Percentiles rank a stretch among this genome's conserved stretches.
Conservation (phyloP, 2,888 invertebrate species). For the Apodemia mormo region DNA sequence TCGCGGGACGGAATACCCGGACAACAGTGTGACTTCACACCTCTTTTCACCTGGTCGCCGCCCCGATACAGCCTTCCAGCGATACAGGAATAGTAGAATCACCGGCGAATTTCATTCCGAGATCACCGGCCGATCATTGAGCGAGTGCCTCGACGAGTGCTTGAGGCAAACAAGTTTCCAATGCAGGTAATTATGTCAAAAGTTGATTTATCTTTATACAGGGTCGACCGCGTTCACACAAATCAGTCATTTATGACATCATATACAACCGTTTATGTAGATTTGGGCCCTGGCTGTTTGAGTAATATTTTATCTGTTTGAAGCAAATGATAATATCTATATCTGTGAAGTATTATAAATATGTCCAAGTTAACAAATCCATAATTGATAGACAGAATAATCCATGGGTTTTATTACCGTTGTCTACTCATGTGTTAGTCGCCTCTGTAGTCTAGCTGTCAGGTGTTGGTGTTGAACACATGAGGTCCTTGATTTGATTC, state of each 20-base stretch:
- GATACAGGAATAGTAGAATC: constrained; percentile 92
- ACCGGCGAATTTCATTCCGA: constrained; percentile 95
- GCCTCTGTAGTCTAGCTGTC: too few species aligned
- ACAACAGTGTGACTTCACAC: constrained; percentile 92
- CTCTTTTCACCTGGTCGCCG: constrained; percentile 90
- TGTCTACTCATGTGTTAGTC: too few species aligned
- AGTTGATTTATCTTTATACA: not conserved
- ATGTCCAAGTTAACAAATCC: too few species aligned
- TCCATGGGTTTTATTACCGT: too few species aligned
- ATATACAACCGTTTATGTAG: too few species aligned
- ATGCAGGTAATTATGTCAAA: constrained; percentile 83
- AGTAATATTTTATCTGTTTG: too few species aligned
- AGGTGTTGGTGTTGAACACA: too few species aligned
- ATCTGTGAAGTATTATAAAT: too few species aligned
- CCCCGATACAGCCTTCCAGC: constrained; percentile 94
- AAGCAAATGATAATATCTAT: too few species aligned
- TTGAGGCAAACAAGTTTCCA: constrained; percentile 94
- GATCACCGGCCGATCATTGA: constrained; percentile 92
- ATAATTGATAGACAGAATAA: too few species aligned
- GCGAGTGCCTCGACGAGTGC: constrained; percentile 95
- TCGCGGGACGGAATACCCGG: constrained; percentile 93
- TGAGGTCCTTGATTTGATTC: too few species aligned
- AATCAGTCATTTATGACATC: not conserved
- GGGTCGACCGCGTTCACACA: not conserved
- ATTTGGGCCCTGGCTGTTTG: too few species aligned